Evolutionary conservation across 2,113 vertebrate genomes (phyloP).

Genomic region (Nesoenas mayeri): DNA sequence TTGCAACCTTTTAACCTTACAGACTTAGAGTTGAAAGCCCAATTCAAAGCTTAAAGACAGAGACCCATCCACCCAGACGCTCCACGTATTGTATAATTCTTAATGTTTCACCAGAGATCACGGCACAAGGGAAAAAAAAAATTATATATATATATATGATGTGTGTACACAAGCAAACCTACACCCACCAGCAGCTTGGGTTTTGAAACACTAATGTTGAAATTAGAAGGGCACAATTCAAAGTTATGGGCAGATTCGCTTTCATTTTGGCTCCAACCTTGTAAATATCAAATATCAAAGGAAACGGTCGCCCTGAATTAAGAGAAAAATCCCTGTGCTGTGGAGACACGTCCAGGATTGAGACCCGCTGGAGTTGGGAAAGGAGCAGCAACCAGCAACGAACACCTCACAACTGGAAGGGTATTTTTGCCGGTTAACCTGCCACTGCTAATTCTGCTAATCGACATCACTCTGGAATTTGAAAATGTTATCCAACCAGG

Average conservation of each 20-base stretch:
- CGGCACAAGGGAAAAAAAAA: not conserved
- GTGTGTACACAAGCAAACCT: not conserved
- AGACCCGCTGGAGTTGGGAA: not conserved
- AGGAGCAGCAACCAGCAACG: not conserved
- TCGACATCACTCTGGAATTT: slow-evolving; percentile 46
- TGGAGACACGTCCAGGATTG: rapidly evolving
- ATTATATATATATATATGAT: not conserved
- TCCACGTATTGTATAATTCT: not conserved
- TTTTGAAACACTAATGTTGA: slow-evolving; percentile 40
- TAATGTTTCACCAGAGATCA: not conserved
- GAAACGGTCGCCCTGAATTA: not conserved
- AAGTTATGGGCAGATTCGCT: slow-evolving; percentile 22
- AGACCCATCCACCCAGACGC: not conserved
- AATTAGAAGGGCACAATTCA: slow-evolving; percentile 24
- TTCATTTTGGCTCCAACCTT: slow-evolving; percentile 31
- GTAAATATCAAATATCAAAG: slow-evolving; percentile 40
- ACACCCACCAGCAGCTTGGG: slow-evolving; percentile 13
- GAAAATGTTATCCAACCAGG: slow-evolving; percentile 47
- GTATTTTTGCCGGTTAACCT: slow-evolving; percentile 3
- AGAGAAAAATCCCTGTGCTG: not conserved
- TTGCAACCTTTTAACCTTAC: not conserved
- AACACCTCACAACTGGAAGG: not conserved
- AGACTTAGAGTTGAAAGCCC: not conserved
- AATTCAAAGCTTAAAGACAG: not conserved
- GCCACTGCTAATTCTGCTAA: slow-evolving; percentile 48